These are phyloP conservation scores for Saccostrea cuccullata DNA, from an alignment of 1,140 invertebrate species.

Conservation along the genomic window DNA sequence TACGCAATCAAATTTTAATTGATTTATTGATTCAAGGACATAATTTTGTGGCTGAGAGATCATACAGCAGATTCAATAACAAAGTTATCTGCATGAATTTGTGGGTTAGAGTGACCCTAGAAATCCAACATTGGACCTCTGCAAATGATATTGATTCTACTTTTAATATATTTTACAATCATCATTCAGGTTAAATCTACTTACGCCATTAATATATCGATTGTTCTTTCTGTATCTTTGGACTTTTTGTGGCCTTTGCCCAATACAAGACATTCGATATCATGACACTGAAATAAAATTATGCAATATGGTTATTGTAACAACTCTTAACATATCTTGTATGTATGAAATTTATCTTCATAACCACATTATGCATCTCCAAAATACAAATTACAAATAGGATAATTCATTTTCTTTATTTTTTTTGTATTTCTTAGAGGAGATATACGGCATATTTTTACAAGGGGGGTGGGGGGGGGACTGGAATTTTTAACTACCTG, in stretches of 20 bases:
- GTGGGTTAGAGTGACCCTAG: too few species aligned
- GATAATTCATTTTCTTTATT: too few species aligned
- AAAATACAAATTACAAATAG: too few species aligned
- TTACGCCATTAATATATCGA: slow-evolving; percentile 76
- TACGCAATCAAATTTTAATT: not conserved
- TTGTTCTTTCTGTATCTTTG: slow-evolving; percentile 73
- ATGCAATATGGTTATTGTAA: too few species aligned
- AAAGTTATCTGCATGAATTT: not conserved
- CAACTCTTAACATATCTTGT: too few species aligned
- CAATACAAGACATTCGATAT: slow-evolving; percentile 69
- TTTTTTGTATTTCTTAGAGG: too few species aligned
- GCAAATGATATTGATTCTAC: not conserved
- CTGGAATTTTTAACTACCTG: too few species aligned
- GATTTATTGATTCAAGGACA: not conserved
- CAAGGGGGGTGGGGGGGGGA: too few species aligned
- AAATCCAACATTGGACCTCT: too few species aligned
- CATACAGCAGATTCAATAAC: not conserved
- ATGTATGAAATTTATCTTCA: too few species aligned
- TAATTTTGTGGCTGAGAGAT: not conserved
- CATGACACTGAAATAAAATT: slow-evolving; percentile 67
- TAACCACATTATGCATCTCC: too few species aligned
- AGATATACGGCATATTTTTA: too few species aligned
- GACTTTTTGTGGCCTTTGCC: slow-evolving; percentile 73
- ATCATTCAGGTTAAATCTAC: slow-evolving; percentile 46
- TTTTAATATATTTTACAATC: not conserved